phyloP scores from a whole-genome alignment of 2,888 invertebrate genomes.

The Netelia virgata region DNA sequence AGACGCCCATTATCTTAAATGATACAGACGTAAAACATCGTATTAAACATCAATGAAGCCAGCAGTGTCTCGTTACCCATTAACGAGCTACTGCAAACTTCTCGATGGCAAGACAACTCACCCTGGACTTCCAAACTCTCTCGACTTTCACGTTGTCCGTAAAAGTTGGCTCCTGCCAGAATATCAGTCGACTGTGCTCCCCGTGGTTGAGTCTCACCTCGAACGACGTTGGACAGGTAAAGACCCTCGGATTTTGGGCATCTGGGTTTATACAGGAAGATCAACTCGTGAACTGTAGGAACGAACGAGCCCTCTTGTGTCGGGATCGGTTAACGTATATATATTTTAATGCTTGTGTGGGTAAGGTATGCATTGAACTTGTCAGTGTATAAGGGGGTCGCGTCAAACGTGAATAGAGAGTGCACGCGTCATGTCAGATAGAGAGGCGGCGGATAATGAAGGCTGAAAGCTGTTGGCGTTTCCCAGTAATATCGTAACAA shows the following conservation, averaged over 20 bases:
- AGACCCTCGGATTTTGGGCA: constrained; percentile 86
- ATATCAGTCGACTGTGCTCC: constrained; percentile 86
- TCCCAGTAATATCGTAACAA: constrained; percentile 33
- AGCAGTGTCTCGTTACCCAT: constrained; percentile 13
- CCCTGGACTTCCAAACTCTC: constrained; percentile 87
- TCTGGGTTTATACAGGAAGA: constrained; percentile 80
- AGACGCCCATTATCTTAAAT: neutral
- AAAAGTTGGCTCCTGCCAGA: constrained; percentile 89
- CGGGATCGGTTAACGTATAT: neutral
- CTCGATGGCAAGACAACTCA: constrained; percentile 77
- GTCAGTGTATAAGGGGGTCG: neutral
- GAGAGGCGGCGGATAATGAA: constrained; percentile 41
- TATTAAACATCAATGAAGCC: constrained; percentile 11
- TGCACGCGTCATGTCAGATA: constrained; percentile 29
- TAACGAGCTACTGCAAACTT: neutral
- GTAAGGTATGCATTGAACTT: neutral
- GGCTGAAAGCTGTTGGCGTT: constrained; percentile 42
- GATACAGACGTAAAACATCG: neutral
- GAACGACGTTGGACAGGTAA: constrained; percentile 88
- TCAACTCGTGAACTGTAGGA: constrained; percentile 37
- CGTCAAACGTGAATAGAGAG: constrained; percentile 30
- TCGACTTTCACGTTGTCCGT: constrained; percentile 87
- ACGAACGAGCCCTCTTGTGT: constrained; percentile 6
- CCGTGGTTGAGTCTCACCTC: constrained; percentile 86
- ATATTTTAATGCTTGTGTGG: constrained; percentile 8